A percentile compares a stretch with the other conserved stretches of the same genome.
Evolutionary conservation across 2,888 invertebrate species (phyloP).

Genomic region (Drosophila neutralis): DNA sequence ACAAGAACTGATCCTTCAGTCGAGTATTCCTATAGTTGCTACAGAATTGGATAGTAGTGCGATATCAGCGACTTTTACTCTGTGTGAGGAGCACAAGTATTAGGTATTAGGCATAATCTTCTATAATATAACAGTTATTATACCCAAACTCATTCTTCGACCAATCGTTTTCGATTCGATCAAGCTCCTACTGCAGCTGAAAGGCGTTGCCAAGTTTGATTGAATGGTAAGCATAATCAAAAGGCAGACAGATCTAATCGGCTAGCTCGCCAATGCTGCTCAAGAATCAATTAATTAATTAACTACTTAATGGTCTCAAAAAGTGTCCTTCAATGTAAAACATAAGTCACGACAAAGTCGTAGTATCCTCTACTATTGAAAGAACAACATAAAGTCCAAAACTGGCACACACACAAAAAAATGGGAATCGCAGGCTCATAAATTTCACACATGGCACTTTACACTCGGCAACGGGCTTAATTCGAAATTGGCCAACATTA

Average conservation of each 20-base stretch:
- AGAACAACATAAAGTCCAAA: conserved; percentile 6
- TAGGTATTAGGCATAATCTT: neutral
- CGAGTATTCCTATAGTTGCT: neutral
- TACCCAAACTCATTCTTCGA: neutral
- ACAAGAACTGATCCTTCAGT: neutral
- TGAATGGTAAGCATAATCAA: neutral
- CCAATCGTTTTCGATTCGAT: neutral
- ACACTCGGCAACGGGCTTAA: conserved; percentile 42
- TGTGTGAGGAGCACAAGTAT: neutral
- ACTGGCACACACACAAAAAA: conserved; percentile 22
- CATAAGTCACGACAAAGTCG: neutral
- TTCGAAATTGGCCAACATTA: conserved; percentile 33
- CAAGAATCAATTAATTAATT: neutral
- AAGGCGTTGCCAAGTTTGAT: neutral
- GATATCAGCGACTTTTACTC: neutral
- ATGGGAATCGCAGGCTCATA: conserved; percentile 25
- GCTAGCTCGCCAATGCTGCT: neutral
- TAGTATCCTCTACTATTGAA: neutral
- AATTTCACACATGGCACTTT: conserved; percentile 52
- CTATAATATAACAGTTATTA: neutral
- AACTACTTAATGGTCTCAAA: neutral
- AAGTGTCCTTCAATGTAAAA: neutral
- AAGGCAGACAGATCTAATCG: rapidly evolving
- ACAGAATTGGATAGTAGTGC: neutral
- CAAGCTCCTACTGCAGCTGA: neutral